Conservation (phyloP, 2,113 vertebrate genomes). For the Mugil cephalus region DNA sequence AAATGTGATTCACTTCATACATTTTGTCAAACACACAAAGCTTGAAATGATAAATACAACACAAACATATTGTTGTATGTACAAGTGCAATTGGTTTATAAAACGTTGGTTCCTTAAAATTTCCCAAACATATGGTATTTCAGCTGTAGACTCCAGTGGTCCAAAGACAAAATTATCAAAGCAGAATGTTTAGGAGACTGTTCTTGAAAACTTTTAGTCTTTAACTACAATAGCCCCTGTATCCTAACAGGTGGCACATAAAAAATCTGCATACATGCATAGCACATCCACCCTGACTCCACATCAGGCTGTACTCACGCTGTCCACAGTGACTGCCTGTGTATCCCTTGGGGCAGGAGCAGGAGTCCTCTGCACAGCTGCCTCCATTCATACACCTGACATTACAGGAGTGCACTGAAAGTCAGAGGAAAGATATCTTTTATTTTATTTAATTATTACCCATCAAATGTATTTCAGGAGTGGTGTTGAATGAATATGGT, state of each 20-base stretch:
- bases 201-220: too few species aligned
- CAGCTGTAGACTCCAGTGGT: too few species aligned
- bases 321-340: constrained; percentile 91
- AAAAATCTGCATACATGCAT: not conserved
- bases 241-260: too few species aligned
- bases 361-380: constrained; percentile 89
- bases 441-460: not conserved
- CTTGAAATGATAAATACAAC: constrained; percentile 12
- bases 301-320: constrained; percentile 84
- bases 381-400: constrained; percentile 94
- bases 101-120: not conserved
- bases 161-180: too few species aligned
- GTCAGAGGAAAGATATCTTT: constrained; percentile 2
- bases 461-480: not conserved
- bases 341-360: constrained; percentile 90
- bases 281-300: not conserved
- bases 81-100: too few species aligned
- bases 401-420: constrained; percentile 88
- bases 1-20: not conserved
- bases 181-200: too few species aligned
- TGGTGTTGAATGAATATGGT: not conserved
- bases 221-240: too few species aligned
- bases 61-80: too few species aligned
- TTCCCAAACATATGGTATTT: not conserved
- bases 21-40: not conserved